Percentiles rank a stretch among this genome's conserved stretches.
Conservation (phyloP, 2,888 invertebrate genomes). For the Xylocampa areola region DNA sequence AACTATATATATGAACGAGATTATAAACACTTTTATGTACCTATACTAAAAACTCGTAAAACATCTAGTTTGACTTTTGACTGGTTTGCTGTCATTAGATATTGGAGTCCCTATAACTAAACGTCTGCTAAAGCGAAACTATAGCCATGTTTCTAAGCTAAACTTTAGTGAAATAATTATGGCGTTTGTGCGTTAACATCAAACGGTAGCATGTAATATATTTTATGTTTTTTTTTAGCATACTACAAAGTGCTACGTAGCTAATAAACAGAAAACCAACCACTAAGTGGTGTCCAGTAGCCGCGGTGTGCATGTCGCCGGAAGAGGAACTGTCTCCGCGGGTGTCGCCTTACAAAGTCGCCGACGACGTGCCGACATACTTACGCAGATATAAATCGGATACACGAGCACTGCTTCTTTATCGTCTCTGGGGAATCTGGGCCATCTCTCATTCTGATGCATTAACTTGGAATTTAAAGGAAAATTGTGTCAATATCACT, state of each 20-base stretch:
- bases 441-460: constrained; percentile 3
- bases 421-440: constrained; percentile 17
- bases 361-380: constrained; percentile 31
- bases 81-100: too few relatives aligned
- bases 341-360: constrained; percentile 55
- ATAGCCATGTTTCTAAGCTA: too few relatives aligned
- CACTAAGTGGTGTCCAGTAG: constrained; percentile 46
- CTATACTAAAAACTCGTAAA: too few relatives aligned
- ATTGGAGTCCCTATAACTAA: too few relatives aligned
- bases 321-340: constrained; percentile 47
- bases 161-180: too few relatives aligned
- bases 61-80: too few relatives aligned
- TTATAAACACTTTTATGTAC: too few relatives aligned
- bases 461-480: constrained; percentile 11
- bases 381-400: neutral
- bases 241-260: constrained; percentile 24
- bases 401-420: constrained; percentile 2
- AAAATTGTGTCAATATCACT: constrained; percentile 33
- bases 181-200: too few relatives aligned
- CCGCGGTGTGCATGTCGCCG: constrained; percentile 36
- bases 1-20: too few relatives aligned
- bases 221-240: neutral
- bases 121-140: too few relatives aligned
- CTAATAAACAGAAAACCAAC: constrained; percentile 19
- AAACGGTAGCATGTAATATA: too few relatives aligned